Evolutionary conservation across 2,888 invertebrate genomes (phyloP).

Genomic region (Dynastes hyllus): DNA sequence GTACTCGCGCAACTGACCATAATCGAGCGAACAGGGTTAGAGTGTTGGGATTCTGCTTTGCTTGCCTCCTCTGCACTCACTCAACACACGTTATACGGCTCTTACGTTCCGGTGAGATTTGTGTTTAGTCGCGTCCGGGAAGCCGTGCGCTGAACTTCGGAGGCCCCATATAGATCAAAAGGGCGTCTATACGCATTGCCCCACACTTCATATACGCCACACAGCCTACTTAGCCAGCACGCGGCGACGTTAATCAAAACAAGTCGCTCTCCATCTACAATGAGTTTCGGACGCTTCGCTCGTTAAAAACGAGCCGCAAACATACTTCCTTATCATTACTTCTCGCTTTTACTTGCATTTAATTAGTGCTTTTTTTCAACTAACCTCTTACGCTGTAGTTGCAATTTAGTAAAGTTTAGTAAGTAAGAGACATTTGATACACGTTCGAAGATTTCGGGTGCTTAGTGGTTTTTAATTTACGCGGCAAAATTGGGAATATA

Average conservation of each 20-base stretch:
- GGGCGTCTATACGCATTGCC: slow-evolving; percentile 41
- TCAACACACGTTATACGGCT: slow-evolving; percentile 35
- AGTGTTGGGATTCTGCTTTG: slow-evolving; percentile 34
- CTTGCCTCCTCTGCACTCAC: slow-evolving; percentile 28
- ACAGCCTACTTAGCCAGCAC: slow-evolving; percentile 38
- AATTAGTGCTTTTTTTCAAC: slow-evolving; percentile 26
- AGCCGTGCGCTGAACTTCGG: slow-evolving; percentile 63
- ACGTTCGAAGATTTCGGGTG: slow-evolving; percentile 26
- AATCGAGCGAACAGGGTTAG: slow-evolving; percentile 43
- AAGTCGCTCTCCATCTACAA: slow-evolving; percentile 34
- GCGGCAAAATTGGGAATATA: slow-evolving; percentile 41
- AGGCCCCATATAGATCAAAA: slow-evolving; percentile 46
- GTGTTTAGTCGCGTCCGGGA: slow-evolving; percentile 69
- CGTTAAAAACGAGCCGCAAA: slow-evolving; percentile 40
- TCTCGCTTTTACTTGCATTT: slow-evolving; percentile 20
- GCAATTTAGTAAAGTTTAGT: slow-evolving; percentile 14
- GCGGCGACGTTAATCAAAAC: slow-evolving; percentile 42
- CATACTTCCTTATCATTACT: slow-evolving; percentile 7
- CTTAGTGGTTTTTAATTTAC: slow-evolving; percentile 28
- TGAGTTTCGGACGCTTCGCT: slow-evolving; percentile 31
- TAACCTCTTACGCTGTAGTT: slow-evolving; percentile 23
- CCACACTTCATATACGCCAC: slow-evolving; percentile 15
- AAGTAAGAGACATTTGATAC: slow-evolving; percentile 37
- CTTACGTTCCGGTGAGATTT: slow-evolving; percentile 56
- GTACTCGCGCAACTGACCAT: slow-evolving; percentile 38